These are phyloP conservation scores for Terebella lapidaria DNA, from an alignment of 2,888 invertebrate species.

Conservation along the genomic window DNA sequence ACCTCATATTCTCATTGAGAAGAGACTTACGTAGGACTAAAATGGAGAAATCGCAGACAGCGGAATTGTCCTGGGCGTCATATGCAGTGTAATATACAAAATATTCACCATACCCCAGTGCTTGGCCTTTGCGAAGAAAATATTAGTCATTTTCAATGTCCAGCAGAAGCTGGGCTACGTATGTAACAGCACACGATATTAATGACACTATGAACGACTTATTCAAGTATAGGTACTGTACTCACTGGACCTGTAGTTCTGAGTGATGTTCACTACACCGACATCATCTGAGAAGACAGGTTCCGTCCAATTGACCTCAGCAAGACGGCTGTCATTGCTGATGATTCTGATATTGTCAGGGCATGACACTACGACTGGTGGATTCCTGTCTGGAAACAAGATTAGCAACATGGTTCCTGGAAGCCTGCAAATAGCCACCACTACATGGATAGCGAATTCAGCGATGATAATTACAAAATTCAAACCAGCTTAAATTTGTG, in stretches of 20 bases:
- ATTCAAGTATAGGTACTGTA: too few species aligned
- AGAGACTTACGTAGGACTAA: slow-evolving; percentile 63
- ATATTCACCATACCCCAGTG: slow-evolving; percentile 37
- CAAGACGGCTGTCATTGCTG: slow-evolving; percentile 6
- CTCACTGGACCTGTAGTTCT: slow-evolving; percentile 15
- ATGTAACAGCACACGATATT: too few species aligned
- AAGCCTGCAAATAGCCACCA: too few species aligned
- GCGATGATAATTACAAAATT: too few species aligned
- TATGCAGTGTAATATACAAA: slow-evolving; percentile 68
- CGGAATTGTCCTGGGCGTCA: slow-evolving; percentile 95
- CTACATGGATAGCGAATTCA: too few species aligned
- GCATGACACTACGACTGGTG: slow-evolving; percentile 33
- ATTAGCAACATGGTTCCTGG: too few species aligned
- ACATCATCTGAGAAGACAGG: slow-evolving; percentile 15
- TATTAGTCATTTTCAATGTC: too few species aligned
- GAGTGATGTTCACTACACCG: slow-evolving; percentile 11
- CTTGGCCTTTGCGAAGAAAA: slow-evolving; percentile 29
- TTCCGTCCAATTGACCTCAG: slow-evolving; percentile 11
- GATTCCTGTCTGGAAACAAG: slow-evolving; percentile 33
- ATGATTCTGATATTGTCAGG: slow-evolving; percentile 27
- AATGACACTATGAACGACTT: too few species aligned
- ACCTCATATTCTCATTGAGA: too few species aligned
- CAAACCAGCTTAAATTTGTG: too few species aligned
- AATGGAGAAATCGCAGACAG: slow-evolving; percentile 92
- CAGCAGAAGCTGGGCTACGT: too few species aligned